These are phyloP conservation scores for Gallinago media DNA, from an alignment of 2,113 vertebrate species.

Conservation along the genomic window DNA sequence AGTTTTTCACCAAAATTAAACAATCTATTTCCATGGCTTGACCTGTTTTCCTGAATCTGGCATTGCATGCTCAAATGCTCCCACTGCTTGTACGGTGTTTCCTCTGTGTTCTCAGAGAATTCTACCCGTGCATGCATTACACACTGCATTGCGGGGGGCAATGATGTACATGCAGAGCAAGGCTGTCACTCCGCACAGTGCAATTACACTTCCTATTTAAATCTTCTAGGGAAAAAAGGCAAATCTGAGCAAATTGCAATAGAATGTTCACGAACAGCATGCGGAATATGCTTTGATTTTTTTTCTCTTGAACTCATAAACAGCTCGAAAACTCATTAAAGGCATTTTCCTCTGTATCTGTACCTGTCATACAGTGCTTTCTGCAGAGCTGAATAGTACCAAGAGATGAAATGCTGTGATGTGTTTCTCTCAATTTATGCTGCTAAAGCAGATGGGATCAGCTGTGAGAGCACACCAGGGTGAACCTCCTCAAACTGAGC, in stretches of 20 bases:
- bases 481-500: neutral
- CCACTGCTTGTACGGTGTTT: neutral
- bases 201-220: neutral
- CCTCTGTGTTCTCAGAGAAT: neutral
- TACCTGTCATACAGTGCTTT: rapidly evolving
- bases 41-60: neutral
- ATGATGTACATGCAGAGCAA: rapidly evolving
- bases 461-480: neutral
- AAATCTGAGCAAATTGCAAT: neutral
- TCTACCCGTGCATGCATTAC: rapidly evolving
- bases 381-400: neutral
- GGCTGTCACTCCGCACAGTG: neutral
- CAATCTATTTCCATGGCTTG: neutral
- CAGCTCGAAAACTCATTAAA: neutral
- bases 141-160: neutral
- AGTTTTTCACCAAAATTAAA: neutral
- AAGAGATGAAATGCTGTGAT: neutral
- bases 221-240: neutral
- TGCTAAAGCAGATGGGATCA: neutral
- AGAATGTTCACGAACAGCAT: neutral
- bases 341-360: neutral
- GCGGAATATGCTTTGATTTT: neutral
- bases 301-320: neutral
- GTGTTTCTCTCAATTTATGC: neutral
- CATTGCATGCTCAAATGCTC: neutral